Conservation (phyloP, 1,140 invertebrate genomes). For the Drosophila sp. region DNA sequence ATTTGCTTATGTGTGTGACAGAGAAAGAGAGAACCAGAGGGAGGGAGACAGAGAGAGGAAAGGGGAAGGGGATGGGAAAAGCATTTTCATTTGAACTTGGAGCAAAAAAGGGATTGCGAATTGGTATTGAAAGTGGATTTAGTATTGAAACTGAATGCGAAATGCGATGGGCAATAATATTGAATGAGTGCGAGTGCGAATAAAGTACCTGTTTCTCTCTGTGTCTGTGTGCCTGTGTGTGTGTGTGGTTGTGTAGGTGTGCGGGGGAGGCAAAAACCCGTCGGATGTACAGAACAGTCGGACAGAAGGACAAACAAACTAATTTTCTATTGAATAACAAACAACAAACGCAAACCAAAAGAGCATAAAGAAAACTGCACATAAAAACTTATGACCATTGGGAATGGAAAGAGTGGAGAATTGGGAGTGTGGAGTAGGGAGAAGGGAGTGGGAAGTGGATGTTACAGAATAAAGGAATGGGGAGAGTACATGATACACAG, state of each 20-base stretch:
- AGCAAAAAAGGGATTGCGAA: conserved; percentile 11
- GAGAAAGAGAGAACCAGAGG: no score
- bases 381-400: conserved; percentile 49
- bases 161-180: conserved; percentile 44
- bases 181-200: conserved; percentile 31
- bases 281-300: conserved; percentile 1
- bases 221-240: not conserved
- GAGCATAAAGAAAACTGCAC: conserved; percentile 46
- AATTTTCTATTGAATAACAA: conserved; percentile 54
- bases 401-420: conserved; percentile 3
- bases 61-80: not conserved
- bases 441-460: not conserved
- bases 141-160: conserved; percentile 44
- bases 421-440: not conserved
- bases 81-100: conserved; percentile 20
- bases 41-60: not conserved
- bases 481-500: not conserved
- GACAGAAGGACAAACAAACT: conserved; percentile 45
- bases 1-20: conserved; percentile 18
- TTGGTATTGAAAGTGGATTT: conserved; percentile 40
- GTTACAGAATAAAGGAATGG: not conserved
- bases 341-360: conserved; percentile 32
- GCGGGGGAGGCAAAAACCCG: not conserved
- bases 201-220: conserved; percentile 31
- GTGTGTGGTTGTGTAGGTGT: conserved; percentile 2